phyloP scores from a whole-genome alignment of 2,888 invertebrate species.

The Polyploca ridens region DNA sequence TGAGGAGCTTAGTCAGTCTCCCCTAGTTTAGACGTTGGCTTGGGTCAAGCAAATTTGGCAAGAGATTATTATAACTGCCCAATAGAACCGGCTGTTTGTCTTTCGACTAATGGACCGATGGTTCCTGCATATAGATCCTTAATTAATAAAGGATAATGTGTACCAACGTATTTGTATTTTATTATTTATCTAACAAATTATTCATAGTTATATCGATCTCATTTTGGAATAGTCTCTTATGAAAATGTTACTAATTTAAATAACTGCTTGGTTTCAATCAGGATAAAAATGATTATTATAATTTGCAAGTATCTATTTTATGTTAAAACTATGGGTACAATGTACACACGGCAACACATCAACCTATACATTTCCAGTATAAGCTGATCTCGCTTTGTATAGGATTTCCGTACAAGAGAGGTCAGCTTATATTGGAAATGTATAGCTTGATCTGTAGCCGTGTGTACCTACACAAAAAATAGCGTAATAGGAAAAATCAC shows the following conservation, averaged over 20 bases:
- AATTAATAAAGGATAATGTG: conserved; percentile 28
- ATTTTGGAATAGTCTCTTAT: neutral
- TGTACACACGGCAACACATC: too few species aligned
- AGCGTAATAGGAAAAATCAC: neutral
- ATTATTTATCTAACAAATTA: neutral
- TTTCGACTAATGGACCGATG: conserved; percentile 66
- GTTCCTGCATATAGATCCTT: conserved; percentile 30
- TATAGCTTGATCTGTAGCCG: too few species aligned
- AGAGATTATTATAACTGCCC: conserved; percentile 73
- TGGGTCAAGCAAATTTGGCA: conserved; percentile 74
- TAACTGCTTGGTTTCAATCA: neutral
- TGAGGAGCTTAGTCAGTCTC: conserved; percentile 44
- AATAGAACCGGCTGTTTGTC: conserved; percentile 64
- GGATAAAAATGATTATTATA: neutral
- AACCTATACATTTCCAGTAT: too few species aligned
- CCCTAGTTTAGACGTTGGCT: conserved; percentile 26
- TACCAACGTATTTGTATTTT: neutral
- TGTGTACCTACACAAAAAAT: too few species aligned
- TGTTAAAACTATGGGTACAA: too few species aligned
- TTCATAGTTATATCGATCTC: neutral
- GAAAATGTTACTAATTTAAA: neutral
- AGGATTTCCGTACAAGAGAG: too few species aligned
- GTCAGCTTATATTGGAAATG: too few species aligned
- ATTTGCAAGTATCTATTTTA: neutral
- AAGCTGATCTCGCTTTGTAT: too few species aligned